Percentiles rank a stretch among this genome's conserved stretches.
Conservation (phyloP, 2,888 invertebrate genomes). For the Lasiommata megera region DNA sequence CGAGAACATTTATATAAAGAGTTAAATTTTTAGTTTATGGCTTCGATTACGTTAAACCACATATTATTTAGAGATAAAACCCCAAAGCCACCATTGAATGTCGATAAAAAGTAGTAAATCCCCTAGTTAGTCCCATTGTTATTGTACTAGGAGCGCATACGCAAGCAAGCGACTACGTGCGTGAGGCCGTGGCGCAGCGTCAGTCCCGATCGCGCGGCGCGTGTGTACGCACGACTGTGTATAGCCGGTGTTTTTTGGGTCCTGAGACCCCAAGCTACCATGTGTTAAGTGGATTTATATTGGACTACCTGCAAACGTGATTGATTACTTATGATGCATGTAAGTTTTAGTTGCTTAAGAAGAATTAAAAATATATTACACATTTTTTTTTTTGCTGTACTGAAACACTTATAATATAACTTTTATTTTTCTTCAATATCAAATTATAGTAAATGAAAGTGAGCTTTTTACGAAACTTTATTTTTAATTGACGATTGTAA, state of each 20-base stretch:
- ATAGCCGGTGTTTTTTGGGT: constrained; percentile 6
- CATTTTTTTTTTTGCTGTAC: too few relatives aligned
- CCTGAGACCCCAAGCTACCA: constrained; percentile 51
- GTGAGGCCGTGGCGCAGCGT: constrained; percentile 33
- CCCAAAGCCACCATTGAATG: constrained; percentile 7
- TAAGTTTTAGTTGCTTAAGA: constrained; percentile 44
- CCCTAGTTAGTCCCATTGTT: constrained; percentile 24
- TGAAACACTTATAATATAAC: too few relatives aligned
- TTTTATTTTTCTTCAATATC: too few relatives aligned
- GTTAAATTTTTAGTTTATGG: background rate
- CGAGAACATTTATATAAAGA: background rate
- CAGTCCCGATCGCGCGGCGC: constrained; percentile 53
- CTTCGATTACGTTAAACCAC: background rate
- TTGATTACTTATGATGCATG: constrained; percentile 66
- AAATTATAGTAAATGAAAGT: too few relatives aligned
- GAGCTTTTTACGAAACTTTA: too few relatives aligned
- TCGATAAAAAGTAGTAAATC: constrained; percentile 14
- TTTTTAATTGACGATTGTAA: too few relatives aligned
- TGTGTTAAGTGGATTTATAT: constrained; percentile 54
- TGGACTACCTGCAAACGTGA: constrained; percentile 41
- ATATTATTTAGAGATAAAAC: background rate
- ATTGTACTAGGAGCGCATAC: constrained; percentile 21
- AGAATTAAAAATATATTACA: too few relatives aligned
- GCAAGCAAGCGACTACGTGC: constrained; percentile 27
- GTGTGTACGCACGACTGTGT: constrained; percentile 44